Evolutionary conservation across 2,113 vertebrate species (phyloP).

Genomic region (Rhynchomys soricoides): DNA sequence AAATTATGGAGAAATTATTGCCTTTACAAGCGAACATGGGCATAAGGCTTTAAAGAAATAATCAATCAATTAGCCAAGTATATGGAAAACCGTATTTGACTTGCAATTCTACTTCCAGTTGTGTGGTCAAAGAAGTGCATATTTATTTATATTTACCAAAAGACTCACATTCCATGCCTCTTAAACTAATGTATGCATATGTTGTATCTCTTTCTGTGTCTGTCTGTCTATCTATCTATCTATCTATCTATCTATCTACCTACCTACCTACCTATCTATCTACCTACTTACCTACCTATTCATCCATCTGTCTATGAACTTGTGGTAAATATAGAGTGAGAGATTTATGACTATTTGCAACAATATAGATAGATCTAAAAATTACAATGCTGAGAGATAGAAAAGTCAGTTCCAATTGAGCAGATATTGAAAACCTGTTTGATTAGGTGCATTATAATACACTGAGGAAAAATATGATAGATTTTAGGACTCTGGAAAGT

Average conservation of each 20-base stretch:
- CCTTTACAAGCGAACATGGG: conserved; percentile 19
- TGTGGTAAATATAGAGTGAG: neutral
- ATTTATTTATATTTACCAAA: neutral
- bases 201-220: neutral
- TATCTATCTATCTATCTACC: neutral
- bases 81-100: conserved; percentile 57
- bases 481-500: neutral
- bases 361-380: neutral
- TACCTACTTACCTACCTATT: neutral
- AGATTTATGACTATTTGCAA: neutral
- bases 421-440: neutral
- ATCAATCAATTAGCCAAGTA: neutral
- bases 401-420: neutral
- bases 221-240: neutral
- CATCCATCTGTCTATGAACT: neutral
- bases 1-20: conserved; percentile 50
- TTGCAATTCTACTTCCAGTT: neutral
- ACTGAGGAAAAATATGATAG: neutral
- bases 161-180: neutral
- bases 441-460: neutral
- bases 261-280: neutral
- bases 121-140: neutral
- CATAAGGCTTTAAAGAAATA: neutral
- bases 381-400: neutral
- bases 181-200: neutral